Evolutionary conservation across 2,113 vertebrate species (phyloP).

Genomic region (Acanthisitta chloris): DNA sequence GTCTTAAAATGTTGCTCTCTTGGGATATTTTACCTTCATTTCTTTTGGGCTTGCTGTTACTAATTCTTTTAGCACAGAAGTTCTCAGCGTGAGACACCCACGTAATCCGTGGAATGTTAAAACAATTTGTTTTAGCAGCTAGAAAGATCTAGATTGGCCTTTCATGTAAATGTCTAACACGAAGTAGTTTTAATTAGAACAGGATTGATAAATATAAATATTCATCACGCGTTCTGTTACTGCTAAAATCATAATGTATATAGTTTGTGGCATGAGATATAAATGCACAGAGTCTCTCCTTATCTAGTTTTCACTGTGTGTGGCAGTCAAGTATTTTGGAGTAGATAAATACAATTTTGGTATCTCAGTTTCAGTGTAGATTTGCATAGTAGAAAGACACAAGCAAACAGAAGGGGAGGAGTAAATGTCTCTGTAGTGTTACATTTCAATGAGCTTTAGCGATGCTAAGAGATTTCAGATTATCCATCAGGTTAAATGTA

Average conservation of each 20-base stretch:
- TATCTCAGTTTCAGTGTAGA: background rate
- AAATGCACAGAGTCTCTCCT: background rate
- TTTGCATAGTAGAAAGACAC: background rate
- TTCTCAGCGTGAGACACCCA: background rate
- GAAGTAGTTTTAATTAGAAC: conserved; percentile 19
- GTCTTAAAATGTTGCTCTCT: background rate
- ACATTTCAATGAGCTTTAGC: background rate
- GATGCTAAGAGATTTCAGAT: background rate
- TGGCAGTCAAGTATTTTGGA: background rate
- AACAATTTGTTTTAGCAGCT: conserved; percentile 2
- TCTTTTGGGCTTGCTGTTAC: background rate
- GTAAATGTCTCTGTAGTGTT: background rate
- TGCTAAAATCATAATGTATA: background rate
- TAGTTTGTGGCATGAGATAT: background rate
- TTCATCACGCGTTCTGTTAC: background rate
- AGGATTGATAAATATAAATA: background rate
- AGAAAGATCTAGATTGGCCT: background rate
- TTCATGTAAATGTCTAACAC: background rate
- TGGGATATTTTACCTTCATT: background rate
- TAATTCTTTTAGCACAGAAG: background rate
- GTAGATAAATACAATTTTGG: background rate
- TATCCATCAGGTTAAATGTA: background rate
- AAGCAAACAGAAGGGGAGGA: background rate
- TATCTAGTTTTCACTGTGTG: background rate
- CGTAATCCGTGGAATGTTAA: background rate